These are phyloP conservation scores for Oreochromis grahami DNA, from an alignment of 2,797 vertebrate species.

Conservation along the genomic window DNA sequence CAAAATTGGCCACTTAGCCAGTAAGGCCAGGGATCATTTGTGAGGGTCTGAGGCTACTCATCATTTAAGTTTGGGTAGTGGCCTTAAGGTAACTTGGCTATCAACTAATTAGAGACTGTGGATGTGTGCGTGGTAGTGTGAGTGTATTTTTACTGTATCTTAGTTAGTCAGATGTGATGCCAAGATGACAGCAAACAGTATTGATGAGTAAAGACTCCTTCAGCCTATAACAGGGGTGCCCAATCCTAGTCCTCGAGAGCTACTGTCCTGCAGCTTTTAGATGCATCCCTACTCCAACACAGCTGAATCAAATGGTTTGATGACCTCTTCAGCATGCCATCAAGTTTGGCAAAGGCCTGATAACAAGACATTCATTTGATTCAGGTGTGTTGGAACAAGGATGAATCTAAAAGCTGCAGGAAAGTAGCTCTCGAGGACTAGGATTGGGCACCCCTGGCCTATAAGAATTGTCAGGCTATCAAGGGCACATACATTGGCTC, in stretches of 20 bases:
- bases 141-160: slow-evolving; percentile 34
- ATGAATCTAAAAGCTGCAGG: no score
- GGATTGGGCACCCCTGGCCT: no score
- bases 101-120: slow-evolving; percentile 80
- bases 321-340: no score
- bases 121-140: not conserved
- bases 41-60: slow-evolving; percentile 29
- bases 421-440: no score
- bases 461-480: slow-evolving; percentile 61
- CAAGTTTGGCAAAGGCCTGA: no score
- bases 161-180: slow-evolving; percentile 1
- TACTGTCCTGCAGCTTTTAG: no score
- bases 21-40: slow-evolving; percentile 17
- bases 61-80: slow-evolving; percentile 76
- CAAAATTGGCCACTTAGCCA: slow-evolving; percentile 16
- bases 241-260: no score
- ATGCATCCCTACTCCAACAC: no score
- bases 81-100: slow-evolving; percentile 94
- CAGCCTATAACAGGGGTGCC: slow-evolving; percentile 62
- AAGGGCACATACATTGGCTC: slow-evolving; percentile 33
- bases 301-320: no score
- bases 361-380: no score
- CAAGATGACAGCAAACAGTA: not conserved
- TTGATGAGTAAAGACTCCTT: slow-evolving; percentile 8
- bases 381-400: no score